A percentile compares a stretch with the other conserved stretches of the same genome.
Conservation (phyloP, 2,888 invertebrate genomes). For the Lumbricus terrestris region DNA sequence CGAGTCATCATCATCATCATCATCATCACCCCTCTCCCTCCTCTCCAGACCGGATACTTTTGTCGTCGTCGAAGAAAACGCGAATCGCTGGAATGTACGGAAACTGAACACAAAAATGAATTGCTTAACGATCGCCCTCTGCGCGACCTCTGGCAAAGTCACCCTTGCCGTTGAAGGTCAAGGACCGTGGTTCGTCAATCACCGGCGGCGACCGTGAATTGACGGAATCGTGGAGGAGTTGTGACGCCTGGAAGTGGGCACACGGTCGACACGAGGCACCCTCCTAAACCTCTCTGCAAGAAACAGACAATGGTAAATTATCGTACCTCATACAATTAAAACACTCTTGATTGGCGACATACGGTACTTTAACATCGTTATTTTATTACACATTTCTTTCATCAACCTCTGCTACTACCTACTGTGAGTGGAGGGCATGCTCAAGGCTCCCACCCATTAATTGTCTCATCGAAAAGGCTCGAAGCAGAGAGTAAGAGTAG, state of each 20-base stretch:
- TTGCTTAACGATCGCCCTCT: neutral
- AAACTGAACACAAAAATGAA: neutral
- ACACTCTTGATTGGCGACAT: too few species aligned
- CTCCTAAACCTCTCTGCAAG: conserved; percentile 3
- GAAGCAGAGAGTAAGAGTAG: too few species aligned
- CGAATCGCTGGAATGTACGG: conserved; percentile 3
- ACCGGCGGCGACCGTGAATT: too few species aligned
- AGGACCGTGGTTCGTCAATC: neutral
- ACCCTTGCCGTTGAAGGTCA: neutral
- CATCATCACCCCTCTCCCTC: neutral
- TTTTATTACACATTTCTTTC: too few species aligned
- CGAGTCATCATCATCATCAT: too few species aligned
- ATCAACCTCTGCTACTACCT: too few species aligned
- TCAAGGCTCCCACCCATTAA: too few species aligned
- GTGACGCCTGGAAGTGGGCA: neutral
- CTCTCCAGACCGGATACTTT: neutral
- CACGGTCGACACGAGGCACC: neutral
- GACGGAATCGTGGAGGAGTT: neutral
- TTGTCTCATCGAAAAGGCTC: too few species aligned
- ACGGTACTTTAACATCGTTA: too few species aligned
- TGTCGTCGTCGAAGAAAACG: neutral
- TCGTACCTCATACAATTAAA: too few species aligned
- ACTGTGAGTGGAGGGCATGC: too few species aligned
- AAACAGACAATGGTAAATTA: neutral
- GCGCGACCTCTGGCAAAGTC: neutral